Conservation (phyloP, 2,888 invertebrate genomes). For the Agrochola lota region DNA sequence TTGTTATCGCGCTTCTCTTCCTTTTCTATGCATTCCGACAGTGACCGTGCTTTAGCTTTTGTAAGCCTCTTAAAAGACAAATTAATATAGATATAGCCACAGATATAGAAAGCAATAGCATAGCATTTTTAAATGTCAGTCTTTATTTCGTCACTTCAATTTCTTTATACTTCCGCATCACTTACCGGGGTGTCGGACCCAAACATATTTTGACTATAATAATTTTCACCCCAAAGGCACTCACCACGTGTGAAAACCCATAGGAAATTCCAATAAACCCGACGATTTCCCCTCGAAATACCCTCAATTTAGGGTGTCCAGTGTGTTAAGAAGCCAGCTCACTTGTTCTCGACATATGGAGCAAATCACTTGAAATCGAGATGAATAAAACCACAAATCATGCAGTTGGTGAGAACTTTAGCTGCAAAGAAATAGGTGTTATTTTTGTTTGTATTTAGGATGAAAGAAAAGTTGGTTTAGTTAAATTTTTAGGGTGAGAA, state of each 20-base stretch:
- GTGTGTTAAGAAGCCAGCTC: slow-evolving; percentile 84
- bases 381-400: slow-evolving; percentile 64
- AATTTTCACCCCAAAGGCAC: slow-evolving; percentile 69
- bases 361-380: slow-evolving; percentile 83
- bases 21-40: no score
- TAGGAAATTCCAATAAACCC: slow-evolving; percentile 88
- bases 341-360: slow-evolving; percentile 88
- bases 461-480: slow-evolving; percentile 65
- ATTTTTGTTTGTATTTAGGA: slow-evolving; percentile 52
- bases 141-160: neutral
- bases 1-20: no score
- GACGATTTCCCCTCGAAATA: slow-evolving; percentile 83
- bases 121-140: neutral
- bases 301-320: slow-evolving; percentile 88
- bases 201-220: slow-evolving; percentile 60
- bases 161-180: slow-evolving; percentile 4
- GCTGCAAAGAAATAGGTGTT: slow-evolving; percentile 30
- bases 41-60: no score
- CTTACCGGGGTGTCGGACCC: slow-evolving; percentile 40
- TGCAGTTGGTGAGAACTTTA: slow-evolving; percentile 59
- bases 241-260: slow-evolving; percentile 82
- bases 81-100: neutral
- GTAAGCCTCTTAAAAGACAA: neutral
- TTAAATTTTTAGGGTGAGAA: slow-evolving; percentile 85
- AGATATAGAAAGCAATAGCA: neutral